phyloP scores from a whole-genome alignment of 1,140 invertebrate genomes.

The Panulirus ornatus region DNA sequence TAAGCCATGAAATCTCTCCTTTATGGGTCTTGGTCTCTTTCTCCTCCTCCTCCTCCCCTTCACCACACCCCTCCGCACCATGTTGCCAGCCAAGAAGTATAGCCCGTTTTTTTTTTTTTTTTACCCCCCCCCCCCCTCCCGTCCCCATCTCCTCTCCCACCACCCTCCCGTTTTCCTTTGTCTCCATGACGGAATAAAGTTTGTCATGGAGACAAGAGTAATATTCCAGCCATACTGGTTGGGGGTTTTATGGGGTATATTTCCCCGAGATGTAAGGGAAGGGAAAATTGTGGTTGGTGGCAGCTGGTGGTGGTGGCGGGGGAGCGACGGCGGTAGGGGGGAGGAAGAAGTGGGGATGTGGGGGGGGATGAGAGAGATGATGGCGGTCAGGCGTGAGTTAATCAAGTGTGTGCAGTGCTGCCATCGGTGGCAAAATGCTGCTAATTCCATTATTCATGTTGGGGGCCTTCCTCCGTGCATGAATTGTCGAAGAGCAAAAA shows the following conservation, averaged over 20 bases:
- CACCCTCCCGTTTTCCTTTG: not conserved
- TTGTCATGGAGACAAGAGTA: no score
- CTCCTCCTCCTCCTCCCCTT: not conserved
- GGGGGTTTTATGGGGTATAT: no score
- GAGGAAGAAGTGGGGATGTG: no score
- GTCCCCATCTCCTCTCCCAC: not conserved
- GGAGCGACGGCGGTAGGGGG: not conserved
- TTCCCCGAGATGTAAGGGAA: no score
- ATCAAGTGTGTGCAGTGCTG: constrained; percentile 6
- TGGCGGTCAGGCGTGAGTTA: not conserved
- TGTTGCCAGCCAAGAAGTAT: no score
- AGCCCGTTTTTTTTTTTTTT: not conserved
- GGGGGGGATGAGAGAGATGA: not conserved
- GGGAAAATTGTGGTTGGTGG: not conserved
- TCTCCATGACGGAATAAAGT: no score
- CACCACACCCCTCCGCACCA: not conserved
- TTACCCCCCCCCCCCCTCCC: not conserved
- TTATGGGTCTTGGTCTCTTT: not conserved
- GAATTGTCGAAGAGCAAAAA: not conserved
- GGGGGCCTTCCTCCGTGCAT: not conserved
- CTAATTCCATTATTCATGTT: constrained; percentile 12
- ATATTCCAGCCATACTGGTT: no score
- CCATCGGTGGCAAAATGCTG: not conserved
- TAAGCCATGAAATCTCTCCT: constrained; percentile 28
- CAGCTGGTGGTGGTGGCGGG: no score